These are phyloP conservation scores for Leptodactylus fuscus DNA, from an alignment of 2,113 vertebrate species.

Conservation along the genomic window DNA sequence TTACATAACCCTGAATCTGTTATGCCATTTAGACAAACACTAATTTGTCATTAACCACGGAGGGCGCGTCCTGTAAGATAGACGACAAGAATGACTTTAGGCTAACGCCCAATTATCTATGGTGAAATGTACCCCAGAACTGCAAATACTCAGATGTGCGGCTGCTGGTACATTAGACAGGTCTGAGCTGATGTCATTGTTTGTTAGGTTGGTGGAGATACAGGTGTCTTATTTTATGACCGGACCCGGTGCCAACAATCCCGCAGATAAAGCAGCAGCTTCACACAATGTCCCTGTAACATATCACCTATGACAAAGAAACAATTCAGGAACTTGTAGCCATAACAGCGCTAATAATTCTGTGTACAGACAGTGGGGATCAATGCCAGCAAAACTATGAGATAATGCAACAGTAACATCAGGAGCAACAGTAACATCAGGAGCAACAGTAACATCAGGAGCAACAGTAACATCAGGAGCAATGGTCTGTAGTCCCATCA, in stretches of 20 bases:
- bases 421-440: not conserved
- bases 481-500: not conserved
- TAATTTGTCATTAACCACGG: not conserved
- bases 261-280: not conserved
- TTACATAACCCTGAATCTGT: not conserved
- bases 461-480: not conserved
- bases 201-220: not conserved
- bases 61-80: conserved; percentile 18
- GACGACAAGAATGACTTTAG: not conserved
- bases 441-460: too few species aligned
- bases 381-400: not conserved
- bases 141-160: not conserved
- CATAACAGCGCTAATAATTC: not conserved
- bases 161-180: not conserved
- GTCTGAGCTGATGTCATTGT: not conserved
- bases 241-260: not conserved
- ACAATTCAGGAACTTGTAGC: not conserved
- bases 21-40: not conserved
- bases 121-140: conserved; percentile 9
- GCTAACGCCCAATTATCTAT: not conserved
- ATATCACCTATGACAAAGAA: not conserved
- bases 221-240: not conserved
- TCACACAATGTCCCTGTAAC: not conserved
- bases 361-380: not conserved
- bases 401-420: too few species aligned